Percentiles rank a stretch among this genome's conserved stretches.
These are phyloP conservation scores for Macroteleia sp. DNA, from an alignment of 2,888 invertebrate genomes.

Conservation along the genomic window DNA sequence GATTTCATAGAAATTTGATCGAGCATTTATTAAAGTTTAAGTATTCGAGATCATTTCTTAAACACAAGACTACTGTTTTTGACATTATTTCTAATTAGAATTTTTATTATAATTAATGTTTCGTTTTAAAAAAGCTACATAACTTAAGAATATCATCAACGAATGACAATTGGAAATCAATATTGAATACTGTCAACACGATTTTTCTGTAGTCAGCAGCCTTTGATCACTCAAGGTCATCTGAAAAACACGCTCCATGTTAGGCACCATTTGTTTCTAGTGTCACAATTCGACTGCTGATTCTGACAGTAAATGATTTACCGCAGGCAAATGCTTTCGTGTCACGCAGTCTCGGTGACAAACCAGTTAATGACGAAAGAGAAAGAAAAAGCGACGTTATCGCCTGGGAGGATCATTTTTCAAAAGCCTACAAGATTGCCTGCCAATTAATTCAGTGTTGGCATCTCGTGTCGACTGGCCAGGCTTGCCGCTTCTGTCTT, in stretches of 20 bases:
- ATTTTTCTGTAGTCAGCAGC: slow-evolving; percentile 1
- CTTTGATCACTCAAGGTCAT: slow-evolving; percentile 11
- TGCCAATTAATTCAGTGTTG: slow-evolving; percentile 66
- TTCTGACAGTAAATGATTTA: slow-evolving; percentile 57
- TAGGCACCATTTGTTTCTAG: slow-evolving; percentile 3
- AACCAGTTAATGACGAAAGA: slow-evolving; percentile 60
- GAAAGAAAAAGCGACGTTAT: slow-evolving; percentile 56
- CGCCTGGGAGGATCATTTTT: slow-evolving; percentile 59
- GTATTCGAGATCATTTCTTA: no score
- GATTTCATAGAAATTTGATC: no score
- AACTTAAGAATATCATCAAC: not conserved
- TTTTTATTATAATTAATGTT: no score
- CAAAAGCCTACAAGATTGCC: slow-evolving; percentile 60
- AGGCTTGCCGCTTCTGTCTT: slow-evolving; percentile 59
- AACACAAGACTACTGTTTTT: no score
- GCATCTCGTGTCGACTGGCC: slow-evolving; percentile 57
- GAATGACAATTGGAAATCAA: slow-evolving; percentile 15
- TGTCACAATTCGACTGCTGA: slow-evolving; percentile 35
- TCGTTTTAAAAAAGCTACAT: no score
- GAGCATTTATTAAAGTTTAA: no score
- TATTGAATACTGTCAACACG: not conserved
- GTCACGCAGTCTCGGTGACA: slow-evolving; percentile 34
- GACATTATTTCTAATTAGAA: no score
- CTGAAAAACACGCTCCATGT: slow-evolving; percentile 16
- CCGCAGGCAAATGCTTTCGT: slow-evolving; percentile 48